Conservation (phyloP, 30 jellyfish, hydroid and myxozoan species). For the Catostylus mosaicus region DNA sequence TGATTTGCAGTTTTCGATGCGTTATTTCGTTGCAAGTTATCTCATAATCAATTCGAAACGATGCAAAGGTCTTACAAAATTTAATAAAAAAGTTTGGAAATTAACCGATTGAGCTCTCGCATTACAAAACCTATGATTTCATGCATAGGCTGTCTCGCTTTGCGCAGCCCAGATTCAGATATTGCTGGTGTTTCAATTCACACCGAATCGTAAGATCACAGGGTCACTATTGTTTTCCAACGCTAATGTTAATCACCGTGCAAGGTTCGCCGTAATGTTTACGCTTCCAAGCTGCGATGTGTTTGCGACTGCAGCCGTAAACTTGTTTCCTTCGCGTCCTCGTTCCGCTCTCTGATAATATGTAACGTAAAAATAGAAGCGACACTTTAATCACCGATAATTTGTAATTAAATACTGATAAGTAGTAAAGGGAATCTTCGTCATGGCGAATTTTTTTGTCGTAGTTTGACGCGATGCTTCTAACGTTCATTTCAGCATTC, state of each 20-base stretch:
- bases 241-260: conserved; percentile 39
- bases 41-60: not conserved
- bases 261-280: conserved; percentile 14
- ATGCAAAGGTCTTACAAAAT: not conserved
- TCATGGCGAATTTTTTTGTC: too few relatives aligned
- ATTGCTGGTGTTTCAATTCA: conserved; percentile 62
- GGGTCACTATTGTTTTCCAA: conserved; percentile 62
- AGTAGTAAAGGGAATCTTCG: too few relatives aligned
- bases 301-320: conserved; percentile 23
- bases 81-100: not conserved
- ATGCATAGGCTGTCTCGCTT: conserved; percentile 52
- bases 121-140: conserved; percentile 68
- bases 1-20: not conserved
- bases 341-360: too few relatives aligned
- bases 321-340: not conserved
- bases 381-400: too few relatives aligned
- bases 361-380: too few relatives aligned
- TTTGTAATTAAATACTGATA: too few relatives aligned
- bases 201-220: conserved; percentile 53
- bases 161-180: conserved; percentile 65
- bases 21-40: not conserved
- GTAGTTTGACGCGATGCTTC: too few relatives aligned
- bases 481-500: too few relatives aligned
- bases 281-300: conserved; percentile 1
- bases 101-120: conserved; percentile 23